Conservation (phyloP, 2,888 invertebrate genomes). For the Apodemia zela region DNA sequence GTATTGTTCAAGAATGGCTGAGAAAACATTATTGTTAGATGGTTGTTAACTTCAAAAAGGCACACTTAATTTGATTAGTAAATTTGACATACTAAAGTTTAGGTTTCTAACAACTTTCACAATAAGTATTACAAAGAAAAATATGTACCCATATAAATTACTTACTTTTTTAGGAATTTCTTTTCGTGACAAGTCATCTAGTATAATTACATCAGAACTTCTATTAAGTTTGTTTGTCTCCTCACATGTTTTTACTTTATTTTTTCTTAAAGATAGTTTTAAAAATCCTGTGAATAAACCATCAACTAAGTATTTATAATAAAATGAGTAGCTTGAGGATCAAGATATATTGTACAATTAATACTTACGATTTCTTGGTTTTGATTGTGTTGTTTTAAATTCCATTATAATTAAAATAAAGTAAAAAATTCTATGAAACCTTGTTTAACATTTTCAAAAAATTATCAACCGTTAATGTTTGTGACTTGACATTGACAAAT, state of each 20-base stretch:
- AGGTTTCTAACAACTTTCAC: too few species aligned
- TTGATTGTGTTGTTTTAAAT: slow-evolving; percentile 40
- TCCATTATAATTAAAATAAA: slow-evolving; percentile 42
- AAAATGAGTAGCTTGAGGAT: neutral
- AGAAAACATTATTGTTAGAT: too few species aligned
- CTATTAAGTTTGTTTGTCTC: slow-evolving; percentile 43
- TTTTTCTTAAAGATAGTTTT: slow-evolving; percentile 65
- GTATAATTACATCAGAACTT: slow-evolving; percentile 55
- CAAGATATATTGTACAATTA: too few species aligned
- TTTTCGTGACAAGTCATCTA: slow-evolving; percentile 55
- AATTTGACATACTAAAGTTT: too few species aligned
- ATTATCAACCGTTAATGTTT: neutral
- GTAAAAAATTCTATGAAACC: neutral
- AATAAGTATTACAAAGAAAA: too few species aligned
- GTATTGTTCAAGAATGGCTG: too few species aligned
- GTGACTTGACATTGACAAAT: neutral
- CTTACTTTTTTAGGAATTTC: slow-evolving; percentile 53
- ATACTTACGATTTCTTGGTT: slow-evolving; percentile 50
- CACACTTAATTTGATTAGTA: too few species aligned
- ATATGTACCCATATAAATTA: slow-evolving; percentile 29
- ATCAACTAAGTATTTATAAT: neutral
- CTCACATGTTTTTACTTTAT: slow-evolving; percentile 41
- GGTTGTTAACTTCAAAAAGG: too few species aligned
- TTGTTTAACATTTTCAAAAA: slow-evolving; percentile 2
- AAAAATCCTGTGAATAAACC: slow-evolving; percentile 49